phyloP scores from a whole-genome alignment of 2,888 invertebrate genomes.

The Scelioninae gen. 2 region DNA sequence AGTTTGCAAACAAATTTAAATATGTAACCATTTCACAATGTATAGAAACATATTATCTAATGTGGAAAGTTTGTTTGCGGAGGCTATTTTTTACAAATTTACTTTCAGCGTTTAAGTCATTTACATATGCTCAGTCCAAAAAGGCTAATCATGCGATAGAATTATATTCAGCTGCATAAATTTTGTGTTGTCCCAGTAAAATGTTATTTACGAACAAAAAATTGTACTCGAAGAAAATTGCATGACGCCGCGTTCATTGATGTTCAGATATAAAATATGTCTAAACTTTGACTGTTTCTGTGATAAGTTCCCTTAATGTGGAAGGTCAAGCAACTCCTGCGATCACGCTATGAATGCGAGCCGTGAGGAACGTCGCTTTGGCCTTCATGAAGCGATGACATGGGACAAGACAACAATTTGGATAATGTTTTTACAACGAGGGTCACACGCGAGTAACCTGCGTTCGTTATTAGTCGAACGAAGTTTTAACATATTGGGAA shows the following conservation, averaged over 20 bases:
- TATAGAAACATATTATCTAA: too few species aligned
- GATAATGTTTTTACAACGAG: constrained; percentile 30
- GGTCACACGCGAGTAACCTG: constrained; percentile 22
- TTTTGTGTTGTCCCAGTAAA: constrained; percentile 7
- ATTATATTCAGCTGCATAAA: constrained; percentile 24
- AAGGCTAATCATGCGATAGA: constrained; percentile 37
- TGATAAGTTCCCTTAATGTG: constrained; percentile 31
- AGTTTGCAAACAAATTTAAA: too few species aligned
- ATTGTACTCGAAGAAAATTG: constrained; percentile 17
- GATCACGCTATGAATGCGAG: constrained; percentile 34
- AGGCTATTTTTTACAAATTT: too few species aligned
- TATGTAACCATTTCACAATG: too few species aligned
- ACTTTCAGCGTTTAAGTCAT: constrained; percentile 34
- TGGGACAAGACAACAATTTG: constrained; percentile 43
- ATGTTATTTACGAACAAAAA: constrained; percentile 1
- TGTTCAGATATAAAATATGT: constrained; percentile 21
- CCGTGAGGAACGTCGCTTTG: constrained; percentile 18
- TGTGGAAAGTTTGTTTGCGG: too few species aligned
- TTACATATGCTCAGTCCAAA: constrained; percentile 38
- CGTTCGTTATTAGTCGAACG: neutral
- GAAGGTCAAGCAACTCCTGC: constrained; percentile 33
- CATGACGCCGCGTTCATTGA: constrained; percentile 2
- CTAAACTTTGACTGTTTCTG: constrained; percentile 44
- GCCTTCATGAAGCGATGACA: constrained; percentile 36
- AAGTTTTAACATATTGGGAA: too few species aligned